Conservation (phyloP, 2,113 vertebrate genomes). For the Anas platyrhynchos region DNA sequence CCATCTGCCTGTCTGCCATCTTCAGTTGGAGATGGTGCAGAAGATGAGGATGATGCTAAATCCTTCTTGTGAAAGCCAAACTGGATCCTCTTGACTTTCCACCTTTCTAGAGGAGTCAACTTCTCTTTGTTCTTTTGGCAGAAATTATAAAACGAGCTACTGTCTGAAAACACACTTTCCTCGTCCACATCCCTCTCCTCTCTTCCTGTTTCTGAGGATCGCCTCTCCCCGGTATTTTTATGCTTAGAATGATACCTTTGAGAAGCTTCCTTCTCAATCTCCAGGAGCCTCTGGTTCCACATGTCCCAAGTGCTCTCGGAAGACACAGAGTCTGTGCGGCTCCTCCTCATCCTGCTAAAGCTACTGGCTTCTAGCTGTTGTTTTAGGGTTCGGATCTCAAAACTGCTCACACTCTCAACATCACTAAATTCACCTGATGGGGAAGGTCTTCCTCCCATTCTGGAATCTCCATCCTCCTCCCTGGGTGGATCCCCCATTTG, state of each 20-base stretch:
- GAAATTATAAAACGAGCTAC: slow-evolving; percentile 91
- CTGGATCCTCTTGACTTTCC: slow-evolving; percentile 94
- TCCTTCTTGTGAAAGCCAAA: slow-evolving; percentile 95
- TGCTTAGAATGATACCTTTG: slow-evolving; percentile 69
- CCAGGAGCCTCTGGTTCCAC: slow-evolving; percentile 89
- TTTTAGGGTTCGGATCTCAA: slow-evolving; percentile 80
- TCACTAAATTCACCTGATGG: slow-evolving; percentile 65
- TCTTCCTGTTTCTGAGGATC: slow-evolving; percentile 11
- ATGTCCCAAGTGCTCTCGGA: slow-evolving; percentile 86
- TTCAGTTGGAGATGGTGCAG: slow-evolving; percentile 52
- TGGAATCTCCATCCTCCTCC: slow-evolving; percentile 70
- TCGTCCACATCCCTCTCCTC: slow-evolving; percentile 77
- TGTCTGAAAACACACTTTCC: slow-evolving; percentile 86
- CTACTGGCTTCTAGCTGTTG: slow-evolving; percentile 74
- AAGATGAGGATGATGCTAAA: slow-evolving; percentile 58
- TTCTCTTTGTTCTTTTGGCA: slow-evolving; percentile 93
- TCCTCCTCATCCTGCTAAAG: slow-evolving; percentile 35
- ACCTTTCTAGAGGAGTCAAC: slow-evolving; percentile 90
- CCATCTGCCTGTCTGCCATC: slow-evolving; percentile 40
- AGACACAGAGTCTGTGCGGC: slow-evolving; percentile 75
- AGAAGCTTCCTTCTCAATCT: slow-evolving; percentile 88
- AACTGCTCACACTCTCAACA: slow-evolving; percentile 86
- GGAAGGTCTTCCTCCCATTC: not conserved
- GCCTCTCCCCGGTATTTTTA: slow-evolving; percentile 26
- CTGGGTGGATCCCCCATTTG: slow-evolving; percentile 76